Base-by-base conservation (phyloP, 2,888 invertebrate species). In the Aquatica leii region DNA sequence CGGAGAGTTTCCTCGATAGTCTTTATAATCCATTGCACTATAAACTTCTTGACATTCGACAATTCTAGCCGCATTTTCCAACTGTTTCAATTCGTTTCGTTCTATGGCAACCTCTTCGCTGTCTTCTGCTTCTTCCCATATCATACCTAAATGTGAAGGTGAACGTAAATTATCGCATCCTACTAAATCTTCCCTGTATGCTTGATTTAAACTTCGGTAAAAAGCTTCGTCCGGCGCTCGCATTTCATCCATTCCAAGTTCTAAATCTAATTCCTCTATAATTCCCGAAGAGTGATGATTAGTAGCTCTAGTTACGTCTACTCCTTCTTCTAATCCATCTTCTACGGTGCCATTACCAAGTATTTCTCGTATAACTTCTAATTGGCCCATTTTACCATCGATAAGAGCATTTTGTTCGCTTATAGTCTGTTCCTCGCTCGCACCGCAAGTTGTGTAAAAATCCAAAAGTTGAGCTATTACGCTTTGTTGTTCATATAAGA, bases 401-500 rank as follows among this genome's bases (percentile, higher is more conserved):
- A 78, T 72, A 2, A 78, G 74, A 17, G 75, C 76, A 17, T 50
- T 62, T 46, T 50, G 54, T 53, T 76, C 73, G 5, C 75, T 73
- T 9, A 70, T 67, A 11, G 53, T 55, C 9, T 57, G 62, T n/a
- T 69, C 64, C 15, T 63, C 65, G 14, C 65, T 59, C 53, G 62
- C 49, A 21, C 69, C 64, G 69, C 88, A 86, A 9, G 83, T 79
- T 1, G 90, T 86, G 78, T 92, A 92, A 81, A 91, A 90, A 77
- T 92, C 91, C 77, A 95, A 87, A 75, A 96, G 84, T 77, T 95
- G 95, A 54, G 92, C 89, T 74, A 96, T 94, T 43, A 95, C 94
- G 72, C 92, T 91, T 80, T 95, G 95, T 80, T 96, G 96, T 77
- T 95, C 95, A 79, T 91, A 89, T 1, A 95, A 86, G 65, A 95